Percentiles rank a stretch among this genome's conserved stretches.
Evolutionary conservation across 2,113 vertebrate genomes (phyloP).

Genomic region (Gambusia holbrooki): DNA sequence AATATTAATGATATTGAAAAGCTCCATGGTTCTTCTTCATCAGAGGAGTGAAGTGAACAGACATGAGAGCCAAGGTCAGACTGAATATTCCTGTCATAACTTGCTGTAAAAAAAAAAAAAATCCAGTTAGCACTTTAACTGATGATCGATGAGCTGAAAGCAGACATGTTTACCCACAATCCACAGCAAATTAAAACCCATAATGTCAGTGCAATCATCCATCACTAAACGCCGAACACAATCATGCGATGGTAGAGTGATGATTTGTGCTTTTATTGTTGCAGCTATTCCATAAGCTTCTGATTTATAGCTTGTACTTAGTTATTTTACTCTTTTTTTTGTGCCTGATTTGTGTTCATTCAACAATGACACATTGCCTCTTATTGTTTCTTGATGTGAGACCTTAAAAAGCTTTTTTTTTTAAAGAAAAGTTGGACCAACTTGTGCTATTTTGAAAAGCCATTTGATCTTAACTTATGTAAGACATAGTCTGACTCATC

Average conservation of each 20-base stretch:
- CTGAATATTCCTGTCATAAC: too few species aligned
- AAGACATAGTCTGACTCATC: not conserved
- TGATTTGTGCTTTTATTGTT: not conserved
- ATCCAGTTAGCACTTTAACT: not conserved
- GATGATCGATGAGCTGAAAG: not conserved
- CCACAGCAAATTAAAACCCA: not conserved
- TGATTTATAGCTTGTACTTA: not conserved
- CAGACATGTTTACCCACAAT: not conserved
- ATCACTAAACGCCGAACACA: too few species aligned
- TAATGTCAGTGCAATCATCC: not conserved
- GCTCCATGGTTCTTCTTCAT: too few species aligned
- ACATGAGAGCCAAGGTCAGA: too few species aligned
- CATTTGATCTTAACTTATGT: not conserved
- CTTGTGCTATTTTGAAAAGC: too few species aligned
- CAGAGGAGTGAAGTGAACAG: too few species aligned
- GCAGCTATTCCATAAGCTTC: not conserved
- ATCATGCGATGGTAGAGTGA: not conserved
- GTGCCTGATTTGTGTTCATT: too few species aligned
- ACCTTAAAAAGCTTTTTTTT: not conserved
- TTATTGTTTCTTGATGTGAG: too few species aligned
- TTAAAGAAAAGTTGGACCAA: not conserved
- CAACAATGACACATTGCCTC: too few species aligned
- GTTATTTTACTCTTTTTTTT: too few species aligned
- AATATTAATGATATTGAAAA: too few species aligned
- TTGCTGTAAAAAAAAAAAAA: too few species aligned